Evolutionary conservation across 2,888 invertebrate species (phyloP), one percentile per base, ranked within the genome.

Genomic region (Raillietiella orientalis): DNA sequence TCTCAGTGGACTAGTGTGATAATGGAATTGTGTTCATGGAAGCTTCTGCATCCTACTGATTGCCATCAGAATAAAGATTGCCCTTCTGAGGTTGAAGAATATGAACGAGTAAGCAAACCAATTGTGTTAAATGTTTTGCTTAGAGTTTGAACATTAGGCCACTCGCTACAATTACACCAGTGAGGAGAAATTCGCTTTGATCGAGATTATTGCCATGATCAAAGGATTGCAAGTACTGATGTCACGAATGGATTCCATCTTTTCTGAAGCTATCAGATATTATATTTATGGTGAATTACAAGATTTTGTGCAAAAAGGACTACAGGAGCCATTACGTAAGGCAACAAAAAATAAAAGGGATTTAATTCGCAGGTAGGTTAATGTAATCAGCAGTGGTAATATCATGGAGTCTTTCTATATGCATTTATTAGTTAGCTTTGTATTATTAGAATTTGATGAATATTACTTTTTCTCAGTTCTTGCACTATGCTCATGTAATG

Each of bases 141-240:
- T n/a, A 14, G 21, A 24, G 19, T 30, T 13, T 19, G 19, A 30
- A 33, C 35, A 27, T 34, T 23, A 70, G 69, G 82, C 87, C 0
- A 90, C 87, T 0, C 61, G 87, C 5, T 96, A 93, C 52, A 96
- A 96, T 50, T 96, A 96, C 46, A 72, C 70, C 0, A 71, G 75
- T 2, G 84, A 82, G 39, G 96, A 96, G 50, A 96, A 96, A 44
- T 79, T 82, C 50, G 90, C 90, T 0, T 53, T 96, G 37, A 87
- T 96, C 33, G 90, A 93, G 52, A 79, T 90, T 11, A 87, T 96
- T 36, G 87, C 90, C 1, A 93, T 93, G 87, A 87, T 96, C 38
- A 96, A 96, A 47, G 90, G 90, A 0, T 55, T 96, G 3, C 93
- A 96, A 47, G 77, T 79, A 14, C 52, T 90, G 27, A 79, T 96